These are phyloP conservation scores for Drosophila arizonae DNA, from an alignment of 1,140 invertebrate species.

Conservation along the genomic window DNA sequence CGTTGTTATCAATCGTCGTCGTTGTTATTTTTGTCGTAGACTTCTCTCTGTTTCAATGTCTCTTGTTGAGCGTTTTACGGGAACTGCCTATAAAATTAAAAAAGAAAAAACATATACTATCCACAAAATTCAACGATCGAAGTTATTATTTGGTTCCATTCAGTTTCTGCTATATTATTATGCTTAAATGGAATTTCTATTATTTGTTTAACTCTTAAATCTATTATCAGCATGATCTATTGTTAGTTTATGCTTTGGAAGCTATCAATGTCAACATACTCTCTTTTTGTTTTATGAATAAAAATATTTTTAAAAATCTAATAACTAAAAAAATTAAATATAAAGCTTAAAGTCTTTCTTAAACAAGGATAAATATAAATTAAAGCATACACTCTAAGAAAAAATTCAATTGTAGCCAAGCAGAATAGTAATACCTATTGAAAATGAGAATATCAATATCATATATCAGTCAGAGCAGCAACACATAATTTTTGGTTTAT, in stretches of 20 bases:
- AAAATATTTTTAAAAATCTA: neutral
- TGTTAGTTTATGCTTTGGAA: slow-evolving; percentile 4
- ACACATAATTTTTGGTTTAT: too few relatives aligned
- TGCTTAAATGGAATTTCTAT: neutral
- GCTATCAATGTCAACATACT: neutral
- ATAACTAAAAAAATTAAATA: neutral
- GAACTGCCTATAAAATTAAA: neutral
- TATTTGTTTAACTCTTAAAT: neutral
- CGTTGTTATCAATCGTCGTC: slow-evolving; percentile 61
- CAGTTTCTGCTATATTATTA: slow-evolving; percentile 2
- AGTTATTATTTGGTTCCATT: slow-evolving; percentile 10
- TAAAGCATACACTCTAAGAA: too few relatives aligned
- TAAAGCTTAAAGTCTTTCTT: too few relatives aligned
- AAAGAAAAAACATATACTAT: neutral
- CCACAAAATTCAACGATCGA: neutral
- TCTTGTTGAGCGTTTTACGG: slow-evolving; percentile 28
- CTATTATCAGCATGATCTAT: slow-evolving; percentile 23
- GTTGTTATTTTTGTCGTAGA: slow-evolving; percentile 45
- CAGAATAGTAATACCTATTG: too few relatives aligned
- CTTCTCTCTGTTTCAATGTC: slow-evolving; percentile 47
- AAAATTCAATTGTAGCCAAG: too few relatives aligned
- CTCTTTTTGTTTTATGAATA: neutral
- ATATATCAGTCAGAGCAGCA: too few relatives aligned
- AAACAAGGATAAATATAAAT: too few relatives aligned
- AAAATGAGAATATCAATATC: too few relatives aligned